Percentiles rank a stretch among this genome's conserved stretches.
phyloP scores from a whole-genome alignment of 1,140 invertebrate genomes.

The Paramacrobiotus metropolitanus region DNA sequence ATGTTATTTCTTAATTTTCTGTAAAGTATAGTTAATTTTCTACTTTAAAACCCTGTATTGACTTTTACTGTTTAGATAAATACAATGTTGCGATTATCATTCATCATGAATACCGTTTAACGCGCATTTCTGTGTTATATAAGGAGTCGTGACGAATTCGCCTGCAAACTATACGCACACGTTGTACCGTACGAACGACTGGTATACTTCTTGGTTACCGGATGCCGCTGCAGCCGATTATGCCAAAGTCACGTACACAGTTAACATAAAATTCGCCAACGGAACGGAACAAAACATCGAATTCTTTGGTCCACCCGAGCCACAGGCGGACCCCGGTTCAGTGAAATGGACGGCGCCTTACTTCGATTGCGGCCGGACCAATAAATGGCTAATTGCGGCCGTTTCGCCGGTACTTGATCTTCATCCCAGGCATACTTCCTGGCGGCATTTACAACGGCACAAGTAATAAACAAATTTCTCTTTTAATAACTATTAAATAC shows the following conservation, averaged over 20 bases:
- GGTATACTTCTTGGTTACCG: conserved; percentile 58
- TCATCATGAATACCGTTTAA: no score
- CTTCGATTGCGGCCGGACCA: conserved; percentile 81
- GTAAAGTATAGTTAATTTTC: no score
- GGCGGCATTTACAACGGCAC: conserved; percentile 66
- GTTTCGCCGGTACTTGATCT: conserved; percentile 82
- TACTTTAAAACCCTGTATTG: no score
- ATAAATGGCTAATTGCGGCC: conserved; percentile 81
- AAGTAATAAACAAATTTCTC: conserved; percentile 8
- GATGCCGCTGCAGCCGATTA: conserved; percentile 52
- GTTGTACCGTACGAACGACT: conserved; percentile 74
- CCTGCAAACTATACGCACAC: conserved; percentile 62
- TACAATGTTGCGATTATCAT: no score
- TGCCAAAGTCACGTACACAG: conserved; percentile 59
- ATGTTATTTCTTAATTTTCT: no score
- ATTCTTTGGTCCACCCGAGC: conserved; percentile 69
- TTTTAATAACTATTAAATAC: conserved; percentile 4
- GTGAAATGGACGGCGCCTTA: conserved; percentile 82
- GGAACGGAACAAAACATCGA: conserved; percentile 82
- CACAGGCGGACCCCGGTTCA: conserved; percentile 40
- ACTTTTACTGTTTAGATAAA: no score
- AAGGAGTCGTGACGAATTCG: conserved; percentile 36
- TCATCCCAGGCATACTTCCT: conserved; percentile 76
- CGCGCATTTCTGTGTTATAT: no score
- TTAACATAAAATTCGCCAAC: conserved; percentile 68